These are phyloP conservation scores for Mola mola DNA, from an alignment of 2,113 vertebrate species.

Conservation along the genomic window DNA sequence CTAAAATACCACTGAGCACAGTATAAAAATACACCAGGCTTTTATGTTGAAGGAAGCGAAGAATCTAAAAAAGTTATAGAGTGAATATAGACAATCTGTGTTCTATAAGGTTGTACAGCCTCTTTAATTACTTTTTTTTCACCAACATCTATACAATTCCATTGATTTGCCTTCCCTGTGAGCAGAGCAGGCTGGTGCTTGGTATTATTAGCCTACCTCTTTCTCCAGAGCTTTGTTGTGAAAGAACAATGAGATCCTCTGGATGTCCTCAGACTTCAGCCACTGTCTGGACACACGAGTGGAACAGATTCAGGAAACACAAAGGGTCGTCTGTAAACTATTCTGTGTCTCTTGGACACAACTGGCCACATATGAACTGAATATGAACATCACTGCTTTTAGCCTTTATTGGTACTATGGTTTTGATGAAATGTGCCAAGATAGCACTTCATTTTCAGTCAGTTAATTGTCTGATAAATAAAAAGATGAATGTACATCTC, in stretches of 20 bases:
- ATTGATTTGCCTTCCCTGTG: constrained; percentile 23
- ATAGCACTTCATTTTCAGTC: too few relatives aligned
- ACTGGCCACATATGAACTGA: background rate
- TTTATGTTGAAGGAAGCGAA: too few relatives aligned
- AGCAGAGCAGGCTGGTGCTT: constrained; percentile 18
- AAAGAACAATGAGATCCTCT: constrained; percentile 97
- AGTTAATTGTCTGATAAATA: too few relatives aligned
- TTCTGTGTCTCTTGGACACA: too few relatives aligned
- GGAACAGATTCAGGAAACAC: background rate
- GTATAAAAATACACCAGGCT: too few relatives aligned
- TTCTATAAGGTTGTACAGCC: background rate
- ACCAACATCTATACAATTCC: constrained; percentile 1
- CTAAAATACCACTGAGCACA: too few relatives aligned
- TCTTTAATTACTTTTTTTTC: constrained; percentile 6
- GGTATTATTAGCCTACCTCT: constrained; percentile 83
- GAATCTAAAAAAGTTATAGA: background rate
- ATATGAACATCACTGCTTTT: too few relatives aligned
- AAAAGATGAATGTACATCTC: too few relatives aligned
- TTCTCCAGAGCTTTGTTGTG: constrained; percentile 95
- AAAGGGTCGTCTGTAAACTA: background rate
- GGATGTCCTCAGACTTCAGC: constrained; percentile 98
- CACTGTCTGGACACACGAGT: constrained; percentile 86
- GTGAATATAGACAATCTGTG: too few relatives aligned
- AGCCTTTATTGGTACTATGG: too few relatives aligned
- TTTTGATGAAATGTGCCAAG: too few relatives aligned